A percentile compares a stretch with the other conserved stretches of the same genome.
Conservation (phyloP, 2,888 invertebrate species). For the Globia sparganii region DNA sequence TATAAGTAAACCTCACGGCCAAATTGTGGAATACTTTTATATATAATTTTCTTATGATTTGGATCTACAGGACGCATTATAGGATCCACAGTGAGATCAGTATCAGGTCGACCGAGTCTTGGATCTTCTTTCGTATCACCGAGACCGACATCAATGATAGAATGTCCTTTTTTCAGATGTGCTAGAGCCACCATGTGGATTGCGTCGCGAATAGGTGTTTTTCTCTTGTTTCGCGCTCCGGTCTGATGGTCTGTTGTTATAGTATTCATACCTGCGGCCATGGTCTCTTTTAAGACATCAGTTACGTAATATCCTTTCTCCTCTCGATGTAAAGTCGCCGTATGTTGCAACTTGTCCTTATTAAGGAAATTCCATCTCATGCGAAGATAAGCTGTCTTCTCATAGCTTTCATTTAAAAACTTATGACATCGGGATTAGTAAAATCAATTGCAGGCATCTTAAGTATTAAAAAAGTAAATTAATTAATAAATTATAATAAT, state of each 20-base stretch:
- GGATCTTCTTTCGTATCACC: constrained; percentile 74
- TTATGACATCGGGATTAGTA: constrained; percentile 75
- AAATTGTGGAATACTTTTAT: constrained; percentile 72
- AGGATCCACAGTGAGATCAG: constrained; percentile 41
- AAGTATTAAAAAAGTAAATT: constrained; percentile 16
- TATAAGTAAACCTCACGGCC: constrained; percentile 75
- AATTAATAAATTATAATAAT: not conserved
- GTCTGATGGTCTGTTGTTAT: constrained; percentile 69
- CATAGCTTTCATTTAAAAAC: constrained; percentile 76
- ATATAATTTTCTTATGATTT: constrained; percentile 69
- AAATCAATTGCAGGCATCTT: constrained; percentile 76
- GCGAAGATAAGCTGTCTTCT: constrained; percentile 74
- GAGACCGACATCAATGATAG: constrained; percentile 74
- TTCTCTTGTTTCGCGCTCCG: constrained; percentile 66
- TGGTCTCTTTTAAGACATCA: constrained; percentile 68
- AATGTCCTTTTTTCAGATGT: constrained; percentile 71
- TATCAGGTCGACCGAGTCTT: constrained; percentile 66
- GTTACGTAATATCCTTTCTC: constrained; percentile 71
- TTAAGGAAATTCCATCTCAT: constrained; percentile 75
- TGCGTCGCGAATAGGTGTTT: constrained; percentile 68
- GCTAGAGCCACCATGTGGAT: constrained; percentile 63
- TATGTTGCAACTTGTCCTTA: constrained; percentile 67
- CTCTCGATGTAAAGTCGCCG: constrained; percentile 70
- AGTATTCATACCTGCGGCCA: constrained; percentile 70
- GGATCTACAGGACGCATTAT: constrained; percentile 62